Evolutionary conservation across 2,113 vertebrate species (phyloP).

Genomic region (Sinocyclocheilus maitianheensis): DNA sequence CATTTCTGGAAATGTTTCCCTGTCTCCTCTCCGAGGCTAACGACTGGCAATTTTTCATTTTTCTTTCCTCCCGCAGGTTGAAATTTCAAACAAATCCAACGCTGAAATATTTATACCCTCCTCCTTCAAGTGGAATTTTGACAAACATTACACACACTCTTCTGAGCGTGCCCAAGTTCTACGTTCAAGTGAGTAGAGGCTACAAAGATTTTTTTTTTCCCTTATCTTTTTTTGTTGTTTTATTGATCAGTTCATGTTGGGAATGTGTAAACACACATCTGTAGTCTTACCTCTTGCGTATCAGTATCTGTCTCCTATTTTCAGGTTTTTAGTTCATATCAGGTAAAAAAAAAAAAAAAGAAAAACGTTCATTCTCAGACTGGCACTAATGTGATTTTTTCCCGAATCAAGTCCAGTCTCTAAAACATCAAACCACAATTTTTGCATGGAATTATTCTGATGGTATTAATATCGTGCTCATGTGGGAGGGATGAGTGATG

Average conservation of each 20-base stretch:
- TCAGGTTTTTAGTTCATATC: neutral
- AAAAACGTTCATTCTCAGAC: neutral
- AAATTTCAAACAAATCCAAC: constrained; percentile 91
- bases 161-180: constrained; percentile 94
- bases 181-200: constrained; percentile 86
- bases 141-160: constrained; percentile 92
- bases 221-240: constrained; percentile 16
- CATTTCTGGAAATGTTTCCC: constrained; percentile 36
- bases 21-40: neutral
- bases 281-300: neutral
- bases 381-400: constrained; percentile 39
- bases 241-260: constrained; percentile 10
- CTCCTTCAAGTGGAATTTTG: constrained; percentile 87
- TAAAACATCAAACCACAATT: constrained; percentile 71
- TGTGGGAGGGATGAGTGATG: constrained; percentile 72
- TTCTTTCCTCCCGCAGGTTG: constrained; percentile 76
- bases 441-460: constrained; percentile 68
- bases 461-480: constrained; percentile 70
- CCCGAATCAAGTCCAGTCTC: constrained; percentile 48
- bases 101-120: constrained; percentile 95
- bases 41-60: constrained; percentile 5
- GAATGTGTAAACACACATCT: neutral
- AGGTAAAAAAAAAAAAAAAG: neutral
- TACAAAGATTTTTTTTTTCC: neutral
- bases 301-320: neutral